Conservation (phyloP, 2,888 invertebrate species). For the Drosophila gaucha region DNA sequence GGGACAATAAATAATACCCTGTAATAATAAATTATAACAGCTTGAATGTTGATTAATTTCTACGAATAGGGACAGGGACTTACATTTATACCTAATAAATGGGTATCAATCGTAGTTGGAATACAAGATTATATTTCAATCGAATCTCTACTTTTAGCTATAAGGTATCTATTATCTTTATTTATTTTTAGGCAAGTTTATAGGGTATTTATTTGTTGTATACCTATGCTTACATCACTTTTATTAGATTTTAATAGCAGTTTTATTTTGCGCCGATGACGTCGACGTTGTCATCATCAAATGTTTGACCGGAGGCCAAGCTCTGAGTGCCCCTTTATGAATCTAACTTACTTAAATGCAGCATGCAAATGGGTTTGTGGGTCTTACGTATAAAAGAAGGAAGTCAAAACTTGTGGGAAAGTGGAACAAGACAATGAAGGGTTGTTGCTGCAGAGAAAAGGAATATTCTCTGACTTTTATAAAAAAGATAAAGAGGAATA, state of each 20-base stretch:
- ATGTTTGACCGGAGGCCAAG: conserved; percentile 9
- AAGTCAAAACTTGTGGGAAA: conserved; percentile 6
- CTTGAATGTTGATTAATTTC: too few species aligned
- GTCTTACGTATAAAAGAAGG: conserved; percentile 4
- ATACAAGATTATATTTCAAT: neutral
- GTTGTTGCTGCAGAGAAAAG: neutral
- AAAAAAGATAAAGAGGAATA: neutral
- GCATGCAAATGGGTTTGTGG: conserved; percentile 43
- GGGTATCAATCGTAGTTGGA: too few species aligned
- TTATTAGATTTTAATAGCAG: conserved; percentile 55
- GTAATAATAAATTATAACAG: neutral
- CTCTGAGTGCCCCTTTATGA: conserved; percentile 16
- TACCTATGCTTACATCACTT: neutral
- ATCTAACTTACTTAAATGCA: conserved; percentile 5
- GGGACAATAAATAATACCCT: conserved; percentile 48
- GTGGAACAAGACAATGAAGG: conserved; percentile 7
- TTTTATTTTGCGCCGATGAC: conserved; percentile 66
- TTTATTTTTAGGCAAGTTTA: too few species aligned
- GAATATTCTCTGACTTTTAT: neutral
- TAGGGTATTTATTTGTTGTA: conserved; percentile 5
- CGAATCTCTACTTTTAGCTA: neutral
- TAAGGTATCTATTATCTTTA: neutral
- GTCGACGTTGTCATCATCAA: conserved; percentile 41
- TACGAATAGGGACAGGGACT: neutral
- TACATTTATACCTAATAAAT: too few species aligned